These are phyloP conservation scores for Panthera tigris DNA, from an alignment of 2,113 vertebrate species.

Conservation along the genomic window DNA sequence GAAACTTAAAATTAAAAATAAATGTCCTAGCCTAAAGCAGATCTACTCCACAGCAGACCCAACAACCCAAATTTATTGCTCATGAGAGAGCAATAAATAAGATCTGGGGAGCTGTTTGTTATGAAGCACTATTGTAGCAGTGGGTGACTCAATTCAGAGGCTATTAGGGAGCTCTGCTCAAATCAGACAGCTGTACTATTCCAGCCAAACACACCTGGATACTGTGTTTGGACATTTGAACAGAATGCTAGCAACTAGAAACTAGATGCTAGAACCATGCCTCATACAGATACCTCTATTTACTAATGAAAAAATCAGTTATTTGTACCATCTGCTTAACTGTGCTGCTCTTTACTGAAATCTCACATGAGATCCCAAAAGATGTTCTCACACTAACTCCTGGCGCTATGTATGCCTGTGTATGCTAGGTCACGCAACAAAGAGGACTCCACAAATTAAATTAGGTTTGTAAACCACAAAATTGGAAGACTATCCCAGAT, in stretches of 20 bases:
- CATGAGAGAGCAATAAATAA: neutral
- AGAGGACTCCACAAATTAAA: neutral
- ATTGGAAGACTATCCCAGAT: neutral
- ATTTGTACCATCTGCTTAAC: neutral
- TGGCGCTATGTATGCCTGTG: neutral
- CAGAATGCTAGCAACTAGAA: neutral
- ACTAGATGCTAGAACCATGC: neutral
- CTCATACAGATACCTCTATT: neutral
- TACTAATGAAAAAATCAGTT: neutral
- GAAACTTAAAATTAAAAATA: neutral
- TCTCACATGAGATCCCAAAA: neutral
- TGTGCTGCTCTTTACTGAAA: neutral
- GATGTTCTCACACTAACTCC: neutral
- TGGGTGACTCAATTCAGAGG: neutral
- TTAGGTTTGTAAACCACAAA: neutral
- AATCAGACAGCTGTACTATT: neutral
- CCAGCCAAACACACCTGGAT: neutral
- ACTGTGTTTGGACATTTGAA: neutral
- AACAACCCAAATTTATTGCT: too few species aligned
- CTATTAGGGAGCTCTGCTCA: neutral
- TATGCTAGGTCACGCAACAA: neutral
- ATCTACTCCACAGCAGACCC: neutral
- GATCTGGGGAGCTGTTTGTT: neutral
- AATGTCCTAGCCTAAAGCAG: neutral
- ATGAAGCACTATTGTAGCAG: neutral